Evolutionary conservation across 2,797 vertebrate genomes (phyloP).

Genomic region (Lepus oiostolus): DNA sequence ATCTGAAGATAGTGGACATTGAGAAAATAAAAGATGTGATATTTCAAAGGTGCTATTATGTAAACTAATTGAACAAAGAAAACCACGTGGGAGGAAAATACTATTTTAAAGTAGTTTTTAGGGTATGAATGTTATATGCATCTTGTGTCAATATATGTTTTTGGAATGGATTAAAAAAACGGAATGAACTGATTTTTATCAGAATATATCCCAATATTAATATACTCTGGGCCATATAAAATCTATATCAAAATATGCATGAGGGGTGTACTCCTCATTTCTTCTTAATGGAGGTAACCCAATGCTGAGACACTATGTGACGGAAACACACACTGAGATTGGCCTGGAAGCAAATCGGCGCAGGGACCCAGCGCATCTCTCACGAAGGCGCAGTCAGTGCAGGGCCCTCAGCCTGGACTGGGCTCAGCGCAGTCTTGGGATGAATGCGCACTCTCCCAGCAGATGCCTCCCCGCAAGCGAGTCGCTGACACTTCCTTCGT

Average conservation of each 20-base stretch:
- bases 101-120: conserved; percentile 31
- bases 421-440: not conserved
- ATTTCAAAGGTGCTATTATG: not conserved
- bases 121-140: not conserved
- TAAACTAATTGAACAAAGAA: not conserved
- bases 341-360: not conserved
- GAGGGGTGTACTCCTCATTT: not conserved
- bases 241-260: not conserved
- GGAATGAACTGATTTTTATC: conserved; percentile 26
- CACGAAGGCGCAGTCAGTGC: not conserved
- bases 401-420: not conserved
- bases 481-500: not conserved
- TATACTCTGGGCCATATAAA: not conserved
- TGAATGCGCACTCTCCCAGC: not conserved
- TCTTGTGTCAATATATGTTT: not conserved
- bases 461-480: not conserved
- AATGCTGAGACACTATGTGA: not conserved
- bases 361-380: not conserved
- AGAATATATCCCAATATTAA: not conserved
- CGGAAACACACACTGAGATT: not conserved
- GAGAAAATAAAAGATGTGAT: conserved; percentile 24
- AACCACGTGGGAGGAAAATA: conserved; percentile 36
- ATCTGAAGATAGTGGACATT: not conserved
- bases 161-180: not conserved
- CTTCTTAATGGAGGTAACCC: not conserved